Percentiles rank a stretch among this genome's conserved stretches.
Evolutionary conservation across 2,888 invertebrate species (phyloP).

Genomic region (Rhopalosiphum nymphaeae): DNA sequence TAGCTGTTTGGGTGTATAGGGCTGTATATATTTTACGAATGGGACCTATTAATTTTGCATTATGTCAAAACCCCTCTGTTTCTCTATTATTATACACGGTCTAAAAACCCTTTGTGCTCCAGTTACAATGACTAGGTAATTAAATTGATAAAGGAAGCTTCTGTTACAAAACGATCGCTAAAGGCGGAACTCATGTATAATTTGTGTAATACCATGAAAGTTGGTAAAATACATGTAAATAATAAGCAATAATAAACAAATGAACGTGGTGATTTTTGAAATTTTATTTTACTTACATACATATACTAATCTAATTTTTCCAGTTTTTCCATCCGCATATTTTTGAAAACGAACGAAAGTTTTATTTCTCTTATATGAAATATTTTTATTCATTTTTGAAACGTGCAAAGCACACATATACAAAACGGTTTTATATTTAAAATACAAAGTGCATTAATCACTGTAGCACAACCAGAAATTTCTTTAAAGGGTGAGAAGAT

Average conservation of each 20-base stretch:
- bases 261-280: not conserved
- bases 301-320: not conserved
- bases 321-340: not conserved
- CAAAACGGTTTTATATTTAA: not conserved
- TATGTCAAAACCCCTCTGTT: slow-evolving; percentile 41
- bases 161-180: slow-evolving; percentile 20
- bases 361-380: not conserved
- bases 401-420: not conserved
- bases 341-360: not conserved
- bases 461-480: not conserved
- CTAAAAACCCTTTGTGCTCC: slow-evolving; percentile 46
- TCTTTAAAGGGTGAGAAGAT: not conserved
- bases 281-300: not conserved
- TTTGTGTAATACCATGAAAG: not conserved
- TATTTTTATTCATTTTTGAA: not conserved
- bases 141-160: slow-evolving; percentile 33
- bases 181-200: not conserved
- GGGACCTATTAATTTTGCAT: slow-evolving; percentile 45
- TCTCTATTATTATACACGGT: slow-evolving; percentile 22
- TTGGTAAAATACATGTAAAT: not conserved
- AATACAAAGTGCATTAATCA: not conserved
- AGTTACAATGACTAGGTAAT: slow-evolving; percentile 45
- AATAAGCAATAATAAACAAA: not conserved
- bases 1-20: not conserved
- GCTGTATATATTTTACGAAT: slow-evolving; percentile 17